Base-by-base conservation (phyloP, 2,113 vertebrate species). In the Puntigrus tetrazona region DNA sequence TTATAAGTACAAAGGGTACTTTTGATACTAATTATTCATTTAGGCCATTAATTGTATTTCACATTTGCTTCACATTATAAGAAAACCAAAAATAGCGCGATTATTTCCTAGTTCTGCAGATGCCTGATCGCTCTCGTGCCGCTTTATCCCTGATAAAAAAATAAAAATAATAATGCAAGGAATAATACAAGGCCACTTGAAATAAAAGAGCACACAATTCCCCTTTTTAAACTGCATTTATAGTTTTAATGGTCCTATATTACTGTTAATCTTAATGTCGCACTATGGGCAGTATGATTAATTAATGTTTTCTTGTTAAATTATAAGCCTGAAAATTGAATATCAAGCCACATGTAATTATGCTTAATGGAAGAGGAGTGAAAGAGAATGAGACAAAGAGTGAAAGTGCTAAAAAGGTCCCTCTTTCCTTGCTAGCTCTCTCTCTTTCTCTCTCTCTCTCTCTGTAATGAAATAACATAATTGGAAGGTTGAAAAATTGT, bases 251-350 rank as follows among this genome's bases (percentile, higher is more conserved):
- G 67, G 31, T 75, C 55, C 59, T 55, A 74, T 52, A 73, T 50
- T 87, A 78, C 34, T 55, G 25, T 57, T 69, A 87, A 22, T 31
- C 45, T 36, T 43, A 70, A 74, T 27, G 3, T 86, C 70, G 77
- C 87, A 86, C 78, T 86, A 87, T 85, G 82, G 70, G 61, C 67
- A 34, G 69, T 72, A 34, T 87, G 79, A 83, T 67, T 67, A 73
- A 85, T 72, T 63, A 36, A 92, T 89, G 89, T 90, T 90, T 91
- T 89, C 85, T 89, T 91, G 89, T 91, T 85, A 65, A 85, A 85
- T 90, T 89, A 76, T 31, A 63, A 14, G n/a, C 27, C 38, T 29
- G 81, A 73, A 92, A 89, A 91, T 88, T 88, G 65, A 84, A 70
- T 70, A 88, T 89, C 83, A 84, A 82, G 67, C 75, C 86, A 85